Evolutionary conservation across 2,113 vertebrate species (phyloP).

Genomic region (Petrocephalus microphthalmus): DNA sequence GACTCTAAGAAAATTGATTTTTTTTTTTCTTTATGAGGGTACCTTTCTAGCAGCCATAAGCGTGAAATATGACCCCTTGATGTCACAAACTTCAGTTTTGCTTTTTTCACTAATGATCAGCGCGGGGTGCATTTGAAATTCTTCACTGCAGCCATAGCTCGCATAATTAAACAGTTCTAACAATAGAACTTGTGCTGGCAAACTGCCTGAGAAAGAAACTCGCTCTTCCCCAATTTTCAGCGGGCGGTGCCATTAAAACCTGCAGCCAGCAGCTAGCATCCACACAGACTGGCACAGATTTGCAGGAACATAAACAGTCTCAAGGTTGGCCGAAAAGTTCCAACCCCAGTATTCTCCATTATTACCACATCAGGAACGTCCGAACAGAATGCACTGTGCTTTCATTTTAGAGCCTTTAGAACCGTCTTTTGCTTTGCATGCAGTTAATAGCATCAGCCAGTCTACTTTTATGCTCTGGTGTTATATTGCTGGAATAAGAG

Average conservation of each 20-base stretch:
- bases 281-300: not conserved
- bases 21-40: conserved; percentile 81
- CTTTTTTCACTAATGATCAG: conserved; percentile 90
- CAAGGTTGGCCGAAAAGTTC: not conserved
- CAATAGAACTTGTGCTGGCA: conserved; percentile 91
- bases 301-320: not conserved
- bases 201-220: conserved; percentile 71
- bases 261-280: conserved; percentile 32
- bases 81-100: conserved; percentile 73
- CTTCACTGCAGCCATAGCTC: conserved; percentile 81
- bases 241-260: conserved; percentile 75
- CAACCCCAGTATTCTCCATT: not conserved
- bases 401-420: not conserved
- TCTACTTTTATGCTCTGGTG: not conserved
- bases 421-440: not conserved
- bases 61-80: conserved; percentile 99
- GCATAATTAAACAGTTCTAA: conserved; percentile 97
- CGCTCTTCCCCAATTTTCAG: conserved; percentile 68
- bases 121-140: conserved; percentile 87
- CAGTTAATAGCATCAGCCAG: not conserved
- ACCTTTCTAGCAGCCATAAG: conserved; percentile 96
- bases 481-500: not conserved
- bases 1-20: conserved; percentile 99
- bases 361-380: conserved; percentile 60
- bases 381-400: conserved; percentile 51